A percentile compares a stretch with the other conserved stretches of the same genome.
Evolutionary conservation across 1,140 invertebrate species (phyloP).

Genomic region (Telenomus remus): DNA sequence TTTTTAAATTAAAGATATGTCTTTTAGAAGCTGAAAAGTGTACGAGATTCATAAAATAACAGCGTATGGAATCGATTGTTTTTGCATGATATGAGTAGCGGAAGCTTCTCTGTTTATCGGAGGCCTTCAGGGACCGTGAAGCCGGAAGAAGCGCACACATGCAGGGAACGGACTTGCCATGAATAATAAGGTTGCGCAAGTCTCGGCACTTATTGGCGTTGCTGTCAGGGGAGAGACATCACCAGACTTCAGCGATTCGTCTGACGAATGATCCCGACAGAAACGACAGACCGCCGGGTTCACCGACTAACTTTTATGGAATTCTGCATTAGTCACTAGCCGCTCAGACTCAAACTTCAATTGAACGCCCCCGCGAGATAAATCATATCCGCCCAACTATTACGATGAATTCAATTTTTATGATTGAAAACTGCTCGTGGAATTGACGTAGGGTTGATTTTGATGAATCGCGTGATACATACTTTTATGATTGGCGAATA

Average conservation of each 20-base stretch:
- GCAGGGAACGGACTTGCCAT: constrained; percentile 17
- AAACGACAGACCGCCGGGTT: too few relatives aligned
- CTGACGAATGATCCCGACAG: constrained; percentile 32
- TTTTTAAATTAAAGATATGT: too few relatives aligned
- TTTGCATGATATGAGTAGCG: constrained; percentile 30
- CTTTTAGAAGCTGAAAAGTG: too few relatives aligned
- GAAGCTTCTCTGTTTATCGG: constrained; percentile 54
- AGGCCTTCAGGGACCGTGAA: constrained; percentile 52
- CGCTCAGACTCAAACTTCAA: constrained; percentile 20
- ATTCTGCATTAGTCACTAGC: constrained; percentile 30
- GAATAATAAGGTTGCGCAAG: constrained; percentile 51
- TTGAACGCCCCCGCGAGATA: constrained; percentile 22
- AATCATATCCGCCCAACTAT: constrained; percentile 16
- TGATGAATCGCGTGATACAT: neutral
- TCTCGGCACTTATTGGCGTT: constrained; percentile 38
- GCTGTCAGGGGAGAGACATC: constrained; percentile 28
- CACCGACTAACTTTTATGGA: constrained; percentile 37
- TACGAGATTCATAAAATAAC: neutral
- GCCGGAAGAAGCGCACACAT: constrained; percentile 37
- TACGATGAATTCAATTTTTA: constrained; percentile 29
- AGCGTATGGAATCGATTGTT: constrained; percentile 39
- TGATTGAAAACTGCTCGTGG: constrained; percentile 9
- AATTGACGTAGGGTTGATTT: neutral
- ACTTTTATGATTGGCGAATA: neutral
- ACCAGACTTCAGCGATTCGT: constrained; percentile 33